These are phyloP conservation scores for Paratilapia polleni DNA, from an alignment of 2,113 vertebrate species.

Conservation along the genomic window DNA sequence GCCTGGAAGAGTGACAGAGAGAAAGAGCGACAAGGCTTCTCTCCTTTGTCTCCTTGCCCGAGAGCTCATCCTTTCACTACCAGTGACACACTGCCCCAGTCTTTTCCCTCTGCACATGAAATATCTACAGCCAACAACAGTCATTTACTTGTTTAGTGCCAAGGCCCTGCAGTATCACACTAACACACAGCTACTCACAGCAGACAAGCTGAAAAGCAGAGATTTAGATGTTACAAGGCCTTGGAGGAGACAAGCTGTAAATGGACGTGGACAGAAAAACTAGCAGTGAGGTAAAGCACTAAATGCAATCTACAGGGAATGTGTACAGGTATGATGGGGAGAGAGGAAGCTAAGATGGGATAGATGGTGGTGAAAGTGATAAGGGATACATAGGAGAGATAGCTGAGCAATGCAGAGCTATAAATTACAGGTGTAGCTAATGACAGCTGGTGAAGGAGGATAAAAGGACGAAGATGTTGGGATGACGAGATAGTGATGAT, in stretches of 20 bases:
- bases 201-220: constrained; percentile 46
- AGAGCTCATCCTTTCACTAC: constrained; percentile 67
- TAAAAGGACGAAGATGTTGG: constrained; percentile 36
- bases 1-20: constrained; percentile 50
- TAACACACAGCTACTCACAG: constrained; percentile 29
- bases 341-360: not conserved
- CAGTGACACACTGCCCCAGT: constrained; percentile 69
- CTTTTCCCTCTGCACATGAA: constrained; percentile 45
- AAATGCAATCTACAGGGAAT: not conserved
- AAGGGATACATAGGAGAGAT: not conserved
- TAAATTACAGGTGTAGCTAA: constrained; percentile 37
- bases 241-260: constrained; percentile 39
- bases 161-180: constrained; percentile 56
- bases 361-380: not conserved
- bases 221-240: constrained; percentile 50
- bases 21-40: constrained; percentile 24
- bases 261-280: constrained; percentile 2
- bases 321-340: not conserved
- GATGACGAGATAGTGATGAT: constrained; percentile 62
- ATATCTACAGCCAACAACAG: constrained; percentile 61
- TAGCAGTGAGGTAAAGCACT: not conserved
- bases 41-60: constrained; percentile 62
- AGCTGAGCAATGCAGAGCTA: constrained; percentile 5
- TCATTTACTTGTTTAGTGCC: constrained; percentile 54
- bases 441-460: constrained; percentile 5